phyloP scores from a whole-genome alignment of 2,888 invertebrate species.

The Altica lythri region DNA sequence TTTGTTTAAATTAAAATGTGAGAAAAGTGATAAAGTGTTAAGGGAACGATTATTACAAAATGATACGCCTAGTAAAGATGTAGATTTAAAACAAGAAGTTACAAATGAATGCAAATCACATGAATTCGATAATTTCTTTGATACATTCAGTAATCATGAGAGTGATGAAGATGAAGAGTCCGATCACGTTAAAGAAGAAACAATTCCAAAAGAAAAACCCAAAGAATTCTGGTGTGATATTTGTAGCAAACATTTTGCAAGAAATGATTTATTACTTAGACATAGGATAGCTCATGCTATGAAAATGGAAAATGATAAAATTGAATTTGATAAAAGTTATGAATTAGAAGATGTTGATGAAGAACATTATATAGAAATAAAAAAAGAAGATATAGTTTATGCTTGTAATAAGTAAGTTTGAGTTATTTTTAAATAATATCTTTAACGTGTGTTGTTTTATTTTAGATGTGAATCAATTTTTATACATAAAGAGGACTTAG shows the following conservation, averaged over 20 bases:
- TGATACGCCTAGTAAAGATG: conserved; percentile 14
- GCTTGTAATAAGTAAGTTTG: conserved; percentile 31
- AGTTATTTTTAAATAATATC: background rate
- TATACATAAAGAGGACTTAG: conserved; percentile 40
- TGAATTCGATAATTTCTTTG: conserved; percentile 37
- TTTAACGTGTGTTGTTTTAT: background rate
- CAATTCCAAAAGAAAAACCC: conserved; percentile 26
- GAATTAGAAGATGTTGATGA: conserved; percentile 33
- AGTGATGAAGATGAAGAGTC: conserved; percentile 32
- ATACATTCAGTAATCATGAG: conserved; percentile 32
- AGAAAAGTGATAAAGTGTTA: conserved; percentile 56
- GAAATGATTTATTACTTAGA: conserved; percentile 49
- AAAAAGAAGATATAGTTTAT: conserved; percentile 38
- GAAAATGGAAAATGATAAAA: conserved; percentile 45
- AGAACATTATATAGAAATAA: conserved; percentile 27
- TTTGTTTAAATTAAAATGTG: conserved; percentile 59
- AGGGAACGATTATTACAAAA: conserved; percentile 40
- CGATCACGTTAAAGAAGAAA: conserved; percentile 25
- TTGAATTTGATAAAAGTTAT: conserved; percentile 38
- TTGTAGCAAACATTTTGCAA: conserved; percentile 50
- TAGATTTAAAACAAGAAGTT: conserved; percentile 23
- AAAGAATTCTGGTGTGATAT: conserved; percentile 48
- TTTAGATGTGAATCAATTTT: conserved; percentile 37
- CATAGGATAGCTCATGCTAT: conserved; percentile 52
- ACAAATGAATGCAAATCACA: conserved; percentile 45